A percentile compares a stretch with the other conserved stretches of the same genome.
phyloP scores from a whole-genome alignment of 64 coral and sea anemone genomes.

The Montipora cactus region DNA sequence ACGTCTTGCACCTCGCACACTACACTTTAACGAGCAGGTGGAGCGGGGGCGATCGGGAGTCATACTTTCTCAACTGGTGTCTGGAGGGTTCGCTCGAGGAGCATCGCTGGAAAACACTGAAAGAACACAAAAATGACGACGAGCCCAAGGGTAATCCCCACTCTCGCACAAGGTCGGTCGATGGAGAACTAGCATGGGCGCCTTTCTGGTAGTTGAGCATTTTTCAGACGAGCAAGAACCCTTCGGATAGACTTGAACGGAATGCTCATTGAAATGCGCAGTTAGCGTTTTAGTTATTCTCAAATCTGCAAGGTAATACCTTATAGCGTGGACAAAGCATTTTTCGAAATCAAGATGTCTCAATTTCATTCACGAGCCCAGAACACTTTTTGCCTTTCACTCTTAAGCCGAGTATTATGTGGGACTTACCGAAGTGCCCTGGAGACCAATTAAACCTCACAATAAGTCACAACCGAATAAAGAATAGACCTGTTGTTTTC shows the following conservation, averaged over 20 bases:
- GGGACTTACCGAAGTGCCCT: no score
- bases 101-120: conserved; percentile 64
- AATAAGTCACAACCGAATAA: no score
- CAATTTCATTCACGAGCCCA: no score
- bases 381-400: no score
- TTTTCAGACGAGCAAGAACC: conserved; percentile 88
- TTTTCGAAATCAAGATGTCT: no score
- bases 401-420: no score
- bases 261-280: conserved; percentile 53
- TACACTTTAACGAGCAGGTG: conserved; percentile 72
- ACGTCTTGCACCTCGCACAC: conserved; percentile 63
- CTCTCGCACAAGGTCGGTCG: conserved; percentile 76
- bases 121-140: conserved; percentile 70
- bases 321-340: no score
- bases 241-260: conserved; percentile 70
- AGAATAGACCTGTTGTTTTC: no score
- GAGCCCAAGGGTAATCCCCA: conserved; percentile 76
- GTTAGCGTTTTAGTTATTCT: not conserved
- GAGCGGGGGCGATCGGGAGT: conserved; percentile 46
- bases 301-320: no score
- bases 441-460: no score
- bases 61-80: conserved; percentile 76
- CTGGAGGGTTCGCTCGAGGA: conserved; percentile 79
- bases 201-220: conserved; percentile 80
- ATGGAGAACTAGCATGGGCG: conserved; percentile 60